A percentile compares a stretch with the other conserved stretches of the same genome.
phyloP scores from a whole-genome alignment of 2,888 invertebrate genomes.

The Cenopis cana region DNA sequence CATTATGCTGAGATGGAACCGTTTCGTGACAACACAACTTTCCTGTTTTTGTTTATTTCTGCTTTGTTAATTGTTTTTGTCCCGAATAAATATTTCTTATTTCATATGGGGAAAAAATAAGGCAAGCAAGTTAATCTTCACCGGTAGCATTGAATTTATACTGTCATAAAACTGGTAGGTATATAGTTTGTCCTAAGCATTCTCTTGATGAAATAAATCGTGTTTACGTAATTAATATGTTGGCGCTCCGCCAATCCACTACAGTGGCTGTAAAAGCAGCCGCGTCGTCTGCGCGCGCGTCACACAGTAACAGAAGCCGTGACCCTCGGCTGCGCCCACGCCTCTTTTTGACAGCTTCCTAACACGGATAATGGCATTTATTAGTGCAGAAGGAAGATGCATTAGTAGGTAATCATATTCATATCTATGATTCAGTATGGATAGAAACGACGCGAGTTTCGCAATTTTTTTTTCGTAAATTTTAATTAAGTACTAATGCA shows the following conservation, averaged over 20 bases:
- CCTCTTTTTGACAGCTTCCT: conserved; percentile 26
- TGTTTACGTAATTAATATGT: conserved; percentile 13
- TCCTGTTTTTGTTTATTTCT: no score
- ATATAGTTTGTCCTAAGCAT: conserved; percentile 7
- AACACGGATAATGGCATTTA: conserved; percentile 31
- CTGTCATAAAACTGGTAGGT: neutral
- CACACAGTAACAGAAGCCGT: neutral
- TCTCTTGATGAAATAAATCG: conserved; percentile 10
- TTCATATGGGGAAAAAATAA: no score
- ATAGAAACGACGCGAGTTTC: no score
- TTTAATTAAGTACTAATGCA: no score
- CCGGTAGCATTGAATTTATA: neutral
- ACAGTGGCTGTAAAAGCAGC: neutral
- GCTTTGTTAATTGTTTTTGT: no score
- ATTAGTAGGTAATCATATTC: conserved; percentile 21
- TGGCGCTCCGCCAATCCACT: conserved; percentile 22
- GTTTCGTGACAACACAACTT: no score
- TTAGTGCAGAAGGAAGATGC: conserved; percentile 32
- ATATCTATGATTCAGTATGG: neutral
- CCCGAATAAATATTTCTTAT: no score
- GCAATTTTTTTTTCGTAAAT: no score
- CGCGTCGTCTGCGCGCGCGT: neutral
- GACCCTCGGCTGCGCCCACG: conserved; percentile 38
- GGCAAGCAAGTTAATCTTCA: neutral
- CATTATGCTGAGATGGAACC: no score